Conservation (phyloP, 2,113 vertebrate genomes). For the Spizaetus ornatus region DNA sequence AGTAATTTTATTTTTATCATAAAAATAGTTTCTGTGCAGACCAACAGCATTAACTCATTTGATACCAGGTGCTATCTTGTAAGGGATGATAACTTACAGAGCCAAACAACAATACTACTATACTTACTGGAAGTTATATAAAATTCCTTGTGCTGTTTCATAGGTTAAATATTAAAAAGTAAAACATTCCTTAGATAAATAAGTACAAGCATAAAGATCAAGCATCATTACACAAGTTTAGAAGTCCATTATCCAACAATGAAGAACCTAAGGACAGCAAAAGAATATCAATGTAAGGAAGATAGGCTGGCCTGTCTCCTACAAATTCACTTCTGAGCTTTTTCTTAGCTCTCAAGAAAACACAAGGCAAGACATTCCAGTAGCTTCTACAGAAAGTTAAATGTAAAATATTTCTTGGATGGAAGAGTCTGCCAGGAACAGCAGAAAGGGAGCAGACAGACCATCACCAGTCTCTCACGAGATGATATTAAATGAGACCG, state of each 20-base stretch:
- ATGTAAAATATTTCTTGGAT: not conserved
- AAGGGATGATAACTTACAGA: not conserved
- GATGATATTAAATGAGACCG: not conserved
- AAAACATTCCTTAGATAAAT: not conserved
- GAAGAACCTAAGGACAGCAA: not conserved
- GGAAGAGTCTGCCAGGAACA: not conserved
- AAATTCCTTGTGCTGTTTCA: not conserved
- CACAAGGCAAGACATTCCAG: not conserved
- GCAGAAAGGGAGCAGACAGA: not conserved
- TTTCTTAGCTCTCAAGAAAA: not conserved
- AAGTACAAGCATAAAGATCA: not conserved
- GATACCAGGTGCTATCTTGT: not conserved
- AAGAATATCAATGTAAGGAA: not conserved
- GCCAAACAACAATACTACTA: not conserved
- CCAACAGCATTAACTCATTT: constrained; percentile 52
- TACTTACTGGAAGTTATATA: not conserved
- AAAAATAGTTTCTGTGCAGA: constrained; percentile 28
- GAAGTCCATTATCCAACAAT: not conserved
- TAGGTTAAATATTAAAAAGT: not conserved
- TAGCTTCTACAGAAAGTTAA: not conserved
- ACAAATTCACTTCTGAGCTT: not conserved
- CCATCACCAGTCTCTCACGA: not conserved
- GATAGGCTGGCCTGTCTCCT: not conserved
- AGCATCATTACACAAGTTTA: not conserved
- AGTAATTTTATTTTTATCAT: constrained; percentile 65